These are phyloP conservation scores for Hippolais icterina DNA, from an alignment of 2,113 vertebrate species.

Conservation along the genomic window DNA sequence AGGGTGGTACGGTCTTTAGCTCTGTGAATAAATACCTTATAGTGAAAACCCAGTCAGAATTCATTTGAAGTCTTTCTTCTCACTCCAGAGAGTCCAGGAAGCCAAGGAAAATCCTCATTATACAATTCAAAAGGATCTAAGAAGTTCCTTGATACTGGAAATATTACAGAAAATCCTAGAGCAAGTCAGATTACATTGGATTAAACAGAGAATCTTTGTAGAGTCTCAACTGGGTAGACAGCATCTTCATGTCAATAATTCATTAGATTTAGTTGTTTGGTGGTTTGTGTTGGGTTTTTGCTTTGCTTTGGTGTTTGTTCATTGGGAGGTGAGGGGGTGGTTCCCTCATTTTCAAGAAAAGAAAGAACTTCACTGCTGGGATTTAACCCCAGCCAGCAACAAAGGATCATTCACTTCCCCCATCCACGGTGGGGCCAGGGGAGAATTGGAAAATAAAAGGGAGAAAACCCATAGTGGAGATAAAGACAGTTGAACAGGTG, in stretches of 20 bases:
- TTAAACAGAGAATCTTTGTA: not conserved
- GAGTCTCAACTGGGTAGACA: not conserved
- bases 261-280: not conserved
- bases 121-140: not conserved
- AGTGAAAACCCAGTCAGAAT: not conserved
- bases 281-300: not conserved
- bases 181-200: not conserved
- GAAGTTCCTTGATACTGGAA: not conserved
- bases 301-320: not conserved
- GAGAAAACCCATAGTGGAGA: accelerated
- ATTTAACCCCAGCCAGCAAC: not conserved
- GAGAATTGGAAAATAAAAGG: not conserved
- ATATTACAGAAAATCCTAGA: not conserved
- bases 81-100: not conserved
- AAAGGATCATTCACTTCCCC: not conserved
- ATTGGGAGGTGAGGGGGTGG: not conserved
- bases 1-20: not conserved
- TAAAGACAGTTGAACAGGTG: not conserved
- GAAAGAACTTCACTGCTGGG: not conserved
- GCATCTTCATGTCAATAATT: not conserved
- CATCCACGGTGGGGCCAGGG: not conserved
- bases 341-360: not conserved
- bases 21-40: not conserved
- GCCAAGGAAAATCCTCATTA: not conserved
- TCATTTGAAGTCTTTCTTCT: not conserved